phyloP scores from a whole-genome alignment of 2,113 vertebrate species.

The Glaucidium brasilianum region DNA sequence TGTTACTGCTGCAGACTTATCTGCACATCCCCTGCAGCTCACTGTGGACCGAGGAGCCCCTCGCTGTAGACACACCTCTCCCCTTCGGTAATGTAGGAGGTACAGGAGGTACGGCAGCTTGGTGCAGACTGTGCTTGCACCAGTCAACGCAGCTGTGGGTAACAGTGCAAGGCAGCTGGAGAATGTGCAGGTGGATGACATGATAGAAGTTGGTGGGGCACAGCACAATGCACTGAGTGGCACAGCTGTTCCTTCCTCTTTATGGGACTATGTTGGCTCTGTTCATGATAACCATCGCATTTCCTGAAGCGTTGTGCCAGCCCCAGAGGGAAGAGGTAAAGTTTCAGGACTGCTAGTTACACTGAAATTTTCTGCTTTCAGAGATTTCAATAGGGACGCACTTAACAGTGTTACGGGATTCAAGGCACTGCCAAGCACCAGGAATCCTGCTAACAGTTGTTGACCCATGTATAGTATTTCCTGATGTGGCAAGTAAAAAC shows the following conservation, averaged over 20 bases:
- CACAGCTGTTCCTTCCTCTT: not conserved
- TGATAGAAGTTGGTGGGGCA: accelerated
- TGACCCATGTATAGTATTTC: not conserved
- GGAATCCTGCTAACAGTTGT: not conserved
- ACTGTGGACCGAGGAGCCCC: accelerated
- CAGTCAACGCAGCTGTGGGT: not conserved
- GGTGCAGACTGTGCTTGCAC: not conserved
- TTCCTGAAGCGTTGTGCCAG: not conserved
- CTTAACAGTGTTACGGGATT: not conserved
- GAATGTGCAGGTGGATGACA: accelerated
- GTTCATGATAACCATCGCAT: not conserved
- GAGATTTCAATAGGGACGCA: not conserved
- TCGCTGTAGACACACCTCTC: accelerated
- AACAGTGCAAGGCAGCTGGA: not conserved
- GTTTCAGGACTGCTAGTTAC: not conserved
- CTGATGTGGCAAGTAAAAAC: not conserved
- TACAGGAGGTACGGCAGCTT: not conserved
- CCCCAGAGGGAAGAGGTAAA: not conserved
- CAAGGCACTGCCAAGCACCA: not conserved
- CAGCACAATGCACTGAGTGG: not conserved
- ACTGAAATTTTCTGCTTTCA: not conserved
- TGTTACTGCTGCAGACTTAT: not conserved
- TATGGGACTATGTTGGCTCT: accelerated
- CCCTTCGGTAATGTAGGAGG: accelerated
- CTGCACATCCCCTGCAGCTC: accelerated